A percentile compares a stretch with the other conserved stretches of the same genome.
Conservation (phyloP, 2,797 vertebrate genomes). For the Pseudochaenichthys georgianus region DNA sequence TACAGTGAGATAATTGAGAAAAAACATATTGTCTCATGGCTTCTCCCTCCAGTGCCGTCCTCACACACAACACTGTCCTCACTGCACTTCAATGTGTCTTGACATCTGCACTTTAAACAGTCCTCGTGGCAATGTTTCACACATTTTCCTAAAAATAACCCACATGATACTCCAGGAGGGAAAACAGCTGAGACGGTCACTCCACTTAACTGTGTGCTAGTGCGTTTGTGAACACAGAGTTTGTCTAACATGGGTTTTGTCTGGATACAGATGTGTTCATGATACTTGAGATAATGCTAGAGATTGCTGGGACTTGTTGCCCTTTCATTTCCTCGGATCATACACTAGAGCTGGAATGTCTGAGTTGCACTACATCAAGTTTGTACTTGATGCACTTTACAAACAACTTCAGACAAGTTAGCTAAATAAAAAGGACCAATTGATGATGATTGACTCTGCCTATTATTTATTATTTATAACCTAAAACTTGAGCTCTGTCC, state of each 20-base stretch:
- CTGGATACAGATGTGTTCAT: not conserved
- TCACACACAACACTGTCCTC: conserved; percentile 38
- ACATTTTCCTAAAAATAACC: conserved; percentile 63
- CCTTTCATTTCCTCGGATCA: not conserved
- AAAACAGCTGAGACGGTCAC: conserved; percentile 39
- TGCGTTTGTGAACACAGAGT: not conserved
- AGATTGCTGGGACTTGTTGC: not conserved
- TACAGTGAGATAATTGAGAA: conserved; percentile 21
- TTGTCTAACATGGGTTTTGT: not conserved
- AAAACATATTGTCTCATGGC: not conserved
- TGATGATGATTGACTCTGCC: too few relatives aligned
- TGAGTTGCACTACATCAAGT: too few relatives aligned
- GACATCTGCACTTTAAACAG: conserved; percentile 63
- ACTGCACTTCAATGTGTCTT: conserved; percentile 47
- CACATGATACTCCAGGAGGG: conserved; percentile 38
- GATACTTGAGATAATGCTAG: not conserved
- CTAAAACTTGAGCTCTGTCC: too few relatives aligned
- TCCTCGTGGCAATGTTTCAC: conserved; percentile 47
- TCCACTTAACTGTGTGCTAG: conserved; percentile 10
- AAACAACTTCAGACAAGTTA: too few relatives aligned
- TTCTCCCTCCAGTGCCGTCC: conserved; percentile 32
- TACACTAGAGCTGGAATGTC: too few relatives aligned
- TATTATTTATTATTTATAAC: too few relatives aligned
- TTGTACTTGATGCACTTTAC: too few relatives aligned
- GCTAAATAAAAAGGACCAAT: not conserved